phyloP scores from a whole-genome alignment of 2,888 invertebrate species.

The Graphium colonna region DNA sequence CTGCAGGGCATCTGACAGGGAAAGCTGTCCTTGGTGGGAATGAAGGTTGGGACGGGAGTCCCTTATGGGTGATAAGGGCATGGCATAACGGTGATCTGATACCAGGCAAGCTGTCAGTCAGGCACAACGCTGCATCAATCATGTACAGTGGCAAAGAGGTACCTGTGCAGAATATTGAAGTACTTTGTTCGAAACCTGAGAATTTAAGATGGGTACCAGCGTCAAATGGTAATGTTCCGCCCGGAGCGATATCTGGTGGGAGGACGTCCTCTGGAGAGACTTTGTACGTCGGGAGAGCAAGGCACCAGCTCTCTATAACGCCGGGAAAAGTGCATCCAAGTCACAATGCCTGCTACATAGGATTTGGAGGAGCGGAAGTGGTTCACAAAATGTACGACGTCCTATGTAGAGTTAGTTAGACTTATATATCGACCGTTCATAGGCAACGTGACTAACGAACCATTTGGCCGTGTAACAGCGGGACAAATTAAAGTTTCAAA shows the following conservation, averaged over 20 bases:
- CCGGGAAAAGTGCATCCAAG: conserved; percentile 79
- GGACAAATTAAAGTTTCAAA: too few relatives aligned
- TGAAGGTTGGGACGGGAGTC: conserved; percentile 74
- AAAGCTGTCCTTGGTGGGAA: conserved; percentile 69
- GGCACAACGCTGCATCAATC: conserved; percentile 64
- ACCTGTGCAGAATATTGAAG: conserved; percentile 68
- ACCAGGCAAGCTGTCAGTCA: conserved; percentile 69
- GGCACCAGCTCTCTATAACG: conserved; percentile 77
- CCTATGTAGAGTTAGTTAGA: conserved; percentile 57
- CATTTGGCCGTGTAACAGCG: too few relatives aligned
- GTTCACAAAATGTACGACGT: conserved; percentile 68
- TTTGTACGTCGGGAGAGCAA: conserved; percentile 77
- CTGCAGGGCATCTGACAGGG: conserved; percentile 53
- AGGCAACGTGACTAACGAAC: too few relatives aligned
- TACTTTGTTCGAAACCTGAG: conserved; percentile 58
- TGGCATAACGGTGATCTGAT: conserved; percentile 69
- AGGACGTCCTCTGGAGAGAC: conserved; percentile 68
- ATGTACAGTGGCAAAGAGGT: conserved; percentile 64
- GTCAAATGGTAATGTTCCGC: conserved; percentile 73
- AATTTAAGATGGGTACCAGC: conserved; percentile 75
- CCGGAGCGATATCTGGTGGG: conserved; percentile 77
- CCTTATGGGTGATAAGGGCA: conserved; percentile 69
- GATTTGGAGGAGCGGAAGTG: conserved; percentile 63
- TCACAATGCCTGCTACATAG: conserved; percentile 63
- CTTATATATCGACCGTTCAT: neutral